Evolutionary conservation across 64 coral and sea anemone genomes (phyloP).

Genomic region (Acropora yongei): DNA sequence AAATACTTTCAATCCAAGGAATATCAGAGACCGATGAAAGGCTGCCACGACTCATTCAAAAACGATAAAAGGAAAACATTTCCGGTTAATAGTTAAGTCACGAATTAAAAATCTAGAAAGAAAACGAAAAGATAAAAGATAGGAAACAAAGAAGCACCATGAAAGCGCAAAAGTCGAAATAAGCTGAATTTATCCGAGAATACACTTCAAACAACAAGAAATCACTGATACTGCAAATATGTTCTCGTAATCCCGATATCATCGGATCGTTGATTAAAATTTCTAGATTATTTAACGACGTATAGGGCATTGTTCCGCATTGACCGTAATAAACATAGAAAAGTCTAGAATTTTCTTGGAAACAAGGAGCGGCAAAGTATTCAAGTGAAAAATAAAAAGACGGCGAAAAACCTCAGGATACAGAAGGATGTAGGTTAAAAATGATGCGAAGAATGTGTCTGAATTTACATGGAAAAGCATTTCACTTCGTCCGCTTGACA

Average conservation of each 20-base stretch:
- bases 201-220: not conserved
- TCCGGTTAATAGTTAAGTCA: too few species aligned
- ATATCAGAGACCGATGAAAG: not conserved
- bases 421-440: not conserved
- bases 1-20: too few species aligned
- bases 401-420: not conserved
- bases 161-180: not conserved
- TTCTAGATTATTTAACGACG: too few species aligned
- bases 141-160: not conserved
- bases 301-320: too few species aligned
- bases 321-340: not conserved
- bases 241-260: not conserved
- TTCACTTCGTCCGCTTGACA: too few species aligned
- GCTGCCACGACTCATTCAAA: not conserved
- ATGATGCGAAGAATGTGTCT: too few species aligned
- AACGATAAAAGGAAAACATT: not conserved
- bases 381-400: not conserved
- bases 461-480: too few species aligned
- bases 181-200: not conserved
- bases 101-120: too few species aligned
- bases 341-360: not conserved
- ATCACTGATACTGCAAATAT: not conserved
- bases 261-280: not conserved
- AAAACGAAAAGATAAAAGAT: too few species aligned
- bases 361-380: not conserved